Percentiles rank a stretch among this genome's conserved stretches.
Conservation (phyloP, 2,113 vertebrate genomes). For the Solea senegalensis region DNA sequence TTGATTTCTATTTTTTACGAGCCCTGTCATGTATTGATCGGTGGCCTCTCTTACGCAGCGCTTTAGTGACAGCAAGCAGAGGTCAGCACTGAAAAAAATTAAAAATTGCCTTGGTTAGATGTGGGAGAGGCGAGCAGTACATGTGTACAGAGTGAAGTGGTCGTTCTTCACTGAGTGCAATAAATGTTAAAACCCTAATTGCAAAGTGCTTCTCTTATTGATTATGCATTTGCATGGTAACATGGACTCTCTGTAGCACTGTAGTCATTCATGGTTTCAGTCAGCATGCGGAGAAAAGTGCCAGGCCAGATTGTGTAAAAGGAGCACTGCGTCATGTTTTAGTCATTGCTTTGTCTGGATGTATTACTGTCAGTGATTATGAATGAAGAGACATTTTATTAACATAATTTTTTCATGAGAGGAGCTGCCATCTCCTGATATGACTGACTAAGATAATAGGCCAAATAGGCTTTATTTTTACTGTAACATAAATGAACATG, state of each 20-base stretch:
- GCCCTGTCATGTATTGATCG: constrained; percentile 42
- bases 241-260: constrained; percentile 53
- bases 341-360: constrained; percentile 58
- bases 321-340: constrained; percentile 43
- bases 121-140: constrained; percentile 24
- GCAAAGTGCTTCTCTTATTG: constrained; percentile 71
- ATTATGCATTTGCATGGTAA: constrained; percentile 70
- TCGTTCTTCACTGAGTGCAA: constrained; percentile 54
- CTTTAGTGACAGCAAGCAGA: constrained; percentile 37
- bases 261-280: constrained; percentile 32
- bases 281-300: constrained; percentile 8
- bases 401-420: no score
- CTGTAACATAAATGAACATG: no score
- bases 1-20: constrained; percentile 50
- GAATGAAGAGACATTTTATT: no score
- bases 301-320: constrained; percentile 27
- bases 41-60: constrained; percentile 24
- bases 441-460: no score
- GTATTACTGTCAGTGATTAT: constrained; percentile 26
- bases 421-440: no score
- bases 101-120: constrained; percentile 29
- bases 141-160: constrained; percentile 21
- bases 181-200: constrained; percentile 71
- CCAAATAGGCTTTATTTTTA: no score
- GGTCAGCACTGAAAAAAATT: constrained; percentile 32